Evolutionary conservation across 1,140 invertebrate genomes (phyloP), one percentile per base, ranked within the genome.

Genomic region (Colletes gigas): DNA sequence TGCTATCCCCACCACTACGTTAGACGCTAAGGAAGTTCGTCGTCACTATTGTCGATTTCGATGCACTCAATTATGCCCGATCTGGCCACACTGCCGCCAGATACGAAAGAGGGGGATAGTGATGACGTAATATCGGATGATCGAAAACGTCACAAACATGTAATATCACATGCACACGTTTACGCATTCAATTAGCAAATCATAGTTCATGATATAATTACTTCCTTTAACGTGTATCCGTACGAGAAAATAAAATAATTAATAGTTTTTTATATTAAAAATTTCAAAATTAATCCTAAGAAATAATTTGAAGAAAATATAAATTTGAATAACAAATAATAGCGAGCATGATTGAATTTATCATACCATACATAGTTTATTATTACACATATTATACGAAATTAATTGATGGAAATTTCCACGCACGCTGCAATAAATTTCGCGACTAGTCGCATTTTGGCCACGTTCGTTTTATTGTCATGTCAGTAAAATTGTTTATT

Each of bases 71-170:
- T n/a, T n/a, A n/a, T n/a, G n/a, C n/a, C n/a, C n/a, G n/a, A n/a
- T n/a, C n/a, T n/a, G n/a, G n/a, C n/a, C n/a, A n/a, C n/a, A n/a
- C n/a, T n/a, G n/a, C 10, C 59, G 55, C 47, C 68, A 63, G 63
- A 69, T 62, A 17, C 21, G 15, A 50, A 57, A 50, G 70, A 81
- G 57, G 63, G 71, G 63, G 67, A 50, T 9, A 54, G 57, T 6
- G 81, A 50, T 89, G 89, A 90, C 88, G 89, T 87, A 90, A 90
- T 80, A 89, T 90, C 89, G 89, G 88, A 85, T 89, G 89, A 90
- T 90, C 88, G 54, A 15, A 84, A 60, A 52, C 77, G 81, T 82
- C 79, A 88, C 69, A 39, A 65, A 59, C 30, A 63, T 57, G 54
- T 15, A 41, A 59, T 83, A 72, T 62, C 70, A 62, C 66, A 50